phyloP scores from a whole-genome alignment of 2,113 vertebrate species.

The Clarias macrocephalus region DNA sequence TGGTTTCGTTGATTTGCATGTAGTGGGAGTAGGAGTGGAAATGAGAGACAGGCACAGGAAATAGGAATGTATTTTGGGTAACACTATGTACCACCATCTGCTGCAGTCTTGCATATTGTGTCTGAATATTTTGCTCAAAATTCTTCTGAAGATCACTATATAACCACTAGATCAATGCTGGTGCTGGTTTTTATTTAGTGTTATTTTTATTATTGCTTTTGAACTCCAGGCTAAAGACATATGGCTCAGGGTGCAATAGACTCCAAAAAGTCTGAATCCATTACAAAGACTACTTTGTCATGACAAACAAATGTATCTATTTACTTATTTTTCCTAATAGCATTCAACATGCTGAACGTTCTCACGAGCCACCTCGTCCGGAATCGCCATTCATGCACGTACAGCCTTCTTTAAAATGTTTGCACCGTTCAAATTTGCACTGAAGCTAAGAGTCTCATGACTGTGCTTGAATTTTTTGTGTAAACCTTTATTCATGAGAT shows the following conservation, averaged over 20 bases:
- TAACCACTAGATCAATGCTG: not conserved
- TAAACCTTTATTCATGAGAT: too few relatives aligned
- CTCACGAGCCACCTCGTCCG: too few relatives aligned
- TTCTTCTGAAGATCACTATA: not conserved
- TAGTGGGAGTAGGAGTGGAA: not conserved
- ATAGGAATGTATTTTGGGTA: slow-evolving; percentile 11
- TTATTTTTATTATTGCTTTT: not conserved
- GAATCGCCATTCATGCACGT: too few relatives aligned
- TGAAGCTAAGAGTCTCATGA: too few relatives aligned
- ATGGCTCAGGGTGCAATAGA: not conserved
- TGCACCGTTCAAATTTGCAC: too few relatives aligned
- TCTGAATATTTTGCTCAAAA: slow-evolving; percentile 7
- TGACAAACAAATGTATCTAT: not conserved
- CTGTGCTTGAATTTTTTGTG: too few relatives aligned
- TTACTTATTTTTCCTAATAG: not conserved
- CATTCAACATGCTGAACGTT: too few relatives aligned
- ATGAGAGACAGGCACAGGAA: not conserved
- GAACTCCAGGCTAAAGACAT: not conserved
- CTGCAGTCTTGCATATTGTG: not conserved
- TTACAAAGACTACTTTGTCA: not conserved
- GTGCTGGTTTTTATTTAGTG: not conserved
- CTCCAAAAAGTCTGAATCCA: not conserved
- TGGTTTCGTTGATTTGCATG: not conserved
- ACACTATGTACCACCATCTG: slow-evolving; percentile 7
- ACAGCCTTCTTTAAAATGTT: too few relatives aligned